Evolutionary conservation across 2,797 vertebrate genomes (phyloP).

Genomic region (Etheostoma nigrum): DNA sequence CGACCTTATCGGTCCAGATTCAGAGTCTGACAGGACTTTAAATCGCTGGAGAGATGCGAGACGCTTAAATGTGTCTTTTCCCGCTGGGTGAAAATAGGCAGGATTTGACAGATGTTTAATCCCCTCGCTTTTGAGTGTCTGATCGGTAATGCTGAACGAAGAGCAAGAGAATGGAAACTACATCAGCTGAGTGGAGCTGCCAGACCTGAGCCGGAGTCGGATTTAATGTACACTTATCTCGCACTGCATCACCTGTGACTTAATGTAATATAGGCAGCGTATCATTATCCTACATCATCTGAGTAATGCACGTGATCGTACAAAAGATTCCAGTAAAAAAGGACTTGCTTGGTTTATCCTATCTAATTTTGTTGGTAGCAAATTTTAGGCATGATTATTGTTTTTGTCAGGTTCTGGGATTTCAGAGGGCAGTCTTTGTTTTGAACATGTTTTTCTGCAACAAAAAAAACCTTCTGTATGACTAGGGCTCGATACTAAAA

Average conservation of each 20-base stretch:
- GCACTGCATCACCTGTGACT: conserved; percentile 48
- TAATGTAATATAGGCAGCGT: conserved; percentile 14
- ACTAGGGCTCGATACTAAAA: neutral
- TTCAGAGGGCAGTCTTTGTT: neutral
- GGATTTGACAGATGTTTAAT: conserved; percentile 83
- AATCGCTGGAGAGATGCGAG: conserved; percentile 51
- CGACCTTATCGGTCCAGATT: conserved; percentile 68
- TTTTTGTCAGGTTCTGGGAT: neutral
- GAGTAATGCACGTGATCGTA: conserved; percentile 21
- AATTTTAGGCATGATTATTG: neutral
- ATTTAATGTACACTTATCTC: conserved; percentile 46
- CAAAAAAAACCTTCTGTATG: neutral
- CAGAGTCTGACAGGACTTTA: conserved; percentile 59
- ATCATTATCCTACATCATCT: conserved; percentile 20
- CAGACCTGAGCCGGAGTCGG: conserved; percentile 36
- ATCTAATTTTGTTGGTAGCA: conserved; percentile 6
- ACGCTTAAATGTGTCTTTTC: conserved; percentile 70
- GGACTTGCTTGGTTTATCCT: neutral
- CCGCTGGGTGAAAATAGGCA: conserved; percentile 66
- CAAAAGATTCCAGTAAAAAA: conserved; percentile 19
- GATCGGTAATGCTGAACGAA: conserved; percentile 61
- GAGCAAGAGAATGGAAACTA: conserved; percentile 54
- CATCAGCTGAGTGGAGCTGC: conserved; percentile 54
- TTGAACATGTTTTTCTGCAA: neutral
- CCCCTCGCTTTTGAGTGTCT: conserved; percentile 76